Conservation (phyloP, 2,888 invertebrate genomes). For the Dolomedes plantarius region DNA sequence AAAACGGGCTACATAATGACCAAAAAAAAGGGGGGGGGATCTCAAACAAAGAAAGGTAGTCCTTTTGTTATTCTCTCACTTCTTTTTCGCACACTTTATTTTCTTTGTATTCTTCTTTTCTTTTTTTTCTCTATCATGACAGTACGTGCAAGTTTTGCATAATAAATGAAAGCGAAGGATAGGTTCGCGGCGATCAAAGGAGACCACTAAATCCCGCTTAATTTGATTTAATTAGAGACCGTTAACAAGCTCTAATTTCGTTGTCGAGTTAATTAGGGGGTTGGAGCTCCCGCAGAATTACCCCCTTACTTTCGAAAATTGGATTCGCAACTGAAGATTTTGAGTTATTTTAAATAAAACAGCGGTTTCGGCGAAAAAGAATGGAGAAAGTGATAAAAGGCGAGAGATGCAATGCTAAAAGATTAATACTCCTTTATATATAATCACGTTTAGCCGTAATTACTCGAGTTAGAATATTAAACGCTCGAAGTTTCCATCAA, state of each 20-base stretch:
- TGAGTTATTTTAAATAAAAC: background rate
- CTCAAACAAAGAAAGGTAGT: too few relatives aligned
- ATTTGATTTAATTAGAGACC: conserved; percentile 62
- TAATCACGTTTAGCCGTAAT: background rate
- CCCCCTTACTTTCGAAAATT: background rate
- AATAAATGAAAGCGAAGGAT: background rate
- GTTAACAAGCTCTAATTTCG: conserved; percentile 66
- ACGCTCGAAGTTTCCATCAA: too few relatives aligned
- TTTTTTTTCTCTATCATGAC: background rate
- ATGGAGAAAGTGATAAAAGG: too few relatives aligned
- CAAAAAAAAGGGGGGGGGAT: too few relatives aligned
- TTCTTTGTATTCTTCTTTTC: background rate
- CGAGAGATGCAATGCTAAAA: background rate
- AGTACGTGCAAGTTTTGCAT: background rate
- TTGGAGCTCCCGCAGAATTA: background rate
- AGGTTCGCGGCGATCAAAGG: background rate
- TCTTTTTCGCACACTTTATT: too few relatives aligned
- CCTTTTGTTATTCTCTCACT: too few relatives aligned
- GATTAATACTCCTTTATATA: background rate
- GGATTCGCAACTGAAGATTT: background rate
- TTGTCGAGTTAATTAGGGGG: conserved; percentile 45
- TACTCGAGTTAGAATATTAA: background rate
- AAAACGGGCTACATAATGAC: too few relatives aligned
- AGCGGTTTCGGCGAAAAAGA: background rate
- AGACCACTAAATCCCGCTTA: conserved; percentile 40